Percentiles rank a stretch among this genome's conserved stretches.
Evolutionary conservation across 2,888 invertebrate genomes (phyloP).

Genomic region (Caenorhabditis panamensis): DNA sequence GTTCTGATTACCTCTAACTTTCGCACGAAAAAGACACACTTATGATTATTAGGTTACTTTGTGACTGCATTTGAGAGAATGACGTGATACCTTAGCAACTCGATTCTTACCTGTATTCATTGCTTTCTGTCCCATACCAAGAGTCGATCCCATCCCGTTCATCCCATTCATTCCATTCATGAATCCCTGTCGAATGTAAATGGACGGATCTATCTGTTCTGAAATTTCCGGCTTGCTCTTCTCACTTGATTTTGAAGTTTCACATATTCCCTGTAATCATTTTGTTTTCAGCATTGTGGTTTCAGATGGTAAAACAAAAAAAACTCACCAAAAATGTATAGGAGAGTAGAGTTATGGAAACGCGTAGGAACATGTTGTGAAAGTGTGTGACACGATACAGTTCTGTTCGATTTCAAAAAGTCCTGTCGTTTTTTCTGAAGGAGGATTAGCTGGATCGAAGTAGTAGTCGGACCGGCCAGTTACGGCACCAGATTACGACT

Average conservation of each 20-base stretch:
- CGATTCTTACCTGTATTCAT: conserved; percentile 40
- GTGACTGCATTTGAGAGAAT: neutral
- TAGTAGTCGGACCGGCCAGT: conserved; percentile 31
- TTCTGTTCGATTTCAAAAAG: conserved; percentile 5
- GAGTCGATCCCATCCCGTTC: conserved; percentile 38
- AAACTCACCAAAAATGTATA: conserved; percentile 7
- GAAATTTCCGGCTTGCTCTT: conserved; percentile 50
- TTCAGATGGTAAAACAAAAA: neutral
- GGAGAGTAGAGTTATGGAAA: neutral
- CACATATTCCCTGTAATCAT: conserved; percentile 9
- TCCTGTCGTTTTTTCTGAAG: conserved; percentile 26
- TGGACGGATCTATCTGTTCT: conserved; percentile 57
- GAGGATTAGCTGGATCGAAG: conserved; percentile 45
- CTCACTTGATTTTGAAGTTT: conserved; percentile 10
- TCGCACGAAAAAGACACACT: neutral
- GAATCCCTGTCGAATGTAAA: conserved; percentile 47
- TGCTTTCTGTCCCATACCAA: conserved; percentile 49
- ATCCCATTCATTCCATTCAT: conserved; percentile 53
- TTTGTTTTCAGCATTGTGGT: conserved; percentile 1
- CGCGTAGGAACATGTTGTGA: conserved; percentile 17
- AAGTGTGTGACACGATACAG: neutral
- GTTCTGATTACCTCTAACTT: neutral
- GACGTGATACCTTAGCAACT: neutral
- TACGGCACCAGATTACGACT: conserved; percentile 50
- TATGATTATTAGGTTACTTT: neutral